Percentiles rank a stretch among this genome's conserved stretches.
These are phyloP conservation scores for Polymixis lichenea DNA, from an alignment of 2,888 invertebrate genomes.

Conservation along the genomic window DNA sequence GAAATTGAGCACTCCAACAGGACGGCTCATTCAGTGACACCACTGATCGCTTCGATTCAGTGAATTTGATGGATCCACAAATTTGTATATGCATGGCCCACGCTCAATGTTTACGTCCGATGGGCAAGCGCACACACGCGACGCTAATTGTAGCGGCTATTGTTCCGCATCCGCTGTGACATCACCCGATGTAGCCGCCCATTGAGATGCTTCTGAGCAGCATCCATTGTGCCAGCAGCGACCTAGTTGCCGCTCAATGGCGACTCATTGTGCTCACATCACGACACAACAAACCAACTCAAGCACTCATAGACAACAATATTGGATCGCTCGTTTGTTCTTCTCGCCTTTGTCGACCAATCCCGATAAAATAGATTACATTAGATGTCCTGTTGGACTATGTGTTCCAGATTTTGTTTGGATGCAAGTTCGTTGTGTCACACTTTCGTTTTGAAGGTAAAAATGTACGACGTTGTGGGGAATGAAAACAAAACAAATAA, in stretches of 20 bases:
- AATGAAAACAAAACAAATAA: constrained; percentile 66
- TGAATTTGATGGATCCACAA: constrained; percentile 39
- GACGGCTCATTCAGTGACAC: constrained; percentile 4
- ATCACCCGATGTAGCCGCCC: constrained; percentile 69
- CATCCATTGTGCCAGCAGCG: constrained; percentile 76
- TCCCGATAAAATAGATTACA: constrained; percentile 20
- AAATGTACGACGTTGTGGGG: constrained; percentile 47
- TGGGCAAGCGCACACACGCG: constrained; percentile 58
- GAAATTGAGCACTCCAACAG: neutral
- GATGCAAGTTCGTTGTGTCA: constrained; percentile 13
- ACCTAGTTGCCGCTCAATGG: constrained; percentile 78
- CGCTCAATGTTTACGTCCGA: constrained; percentile 57
- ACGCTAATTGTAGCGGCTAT: constrained; percentile 79
- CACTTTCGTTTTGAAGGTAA: constrained; percentile 45
- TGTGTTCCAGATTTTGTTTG: neutral
- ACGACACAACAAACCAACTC: constrained; percentile 33
- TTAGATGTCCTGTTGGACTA: constrained; percentile 10
- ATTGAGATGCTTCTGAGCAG: constrained; percentile 74
- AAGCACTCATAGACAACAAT: constrained; percentile 31
- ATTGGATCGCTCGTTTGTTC: constrained; percentile 42
- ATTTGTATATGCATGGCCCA: constrained; percentile 34
- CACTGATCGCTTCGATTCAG: constrained; percentile 31
- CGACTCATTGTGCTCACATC: constrained; percentile 73
- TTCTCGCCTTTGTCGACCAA: constrained; percentile 34
- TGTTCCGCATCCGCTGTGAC: constrained; percentile 84